phyloP scores from a whole-genome alignment of 2,113 vertebrate genomes.

The Symphodus melops region DNA sequence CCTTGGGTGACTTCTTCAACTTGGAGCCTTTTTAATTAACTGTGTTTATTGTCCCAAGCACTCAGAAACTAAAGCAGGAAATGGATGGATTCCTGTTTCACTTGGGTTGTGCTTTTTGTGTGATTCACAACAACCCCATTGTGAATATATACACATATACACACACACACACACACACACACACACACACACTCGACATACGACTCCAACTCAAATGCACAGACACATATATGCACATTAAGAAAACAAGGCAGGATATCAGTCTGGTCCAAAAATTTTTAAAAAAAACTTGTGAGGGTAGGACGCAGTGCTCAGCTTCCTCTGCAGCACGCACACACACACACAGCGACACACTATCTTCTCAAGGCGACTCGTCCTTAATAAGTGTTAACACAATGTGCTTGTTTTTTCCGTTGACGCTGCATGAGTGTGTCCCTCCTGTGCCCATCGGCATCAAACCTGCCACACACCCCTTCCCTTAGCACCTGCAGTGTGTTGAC shows the following conservation, averaged over 20 bases:
- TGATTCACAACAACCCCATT: conserved; percentile 43
- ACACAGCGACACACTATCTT: conserved; percentile 46
- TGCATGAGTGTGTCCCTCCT: conserved; percentile 68
- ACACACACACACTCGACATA: conserved; percentile 4
- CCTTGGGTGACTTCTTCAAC: conserved; percentile 68
- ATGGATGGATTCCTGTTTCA: conserved; percentile 75
- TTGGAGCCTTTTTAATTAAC: conserved; percentile 78
- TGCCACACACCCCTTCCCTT: conserved; percentile 77
- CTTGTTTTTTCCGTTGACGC: conserved; percentile 68
- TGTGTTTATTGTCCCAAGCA: conserved; percentile 76
- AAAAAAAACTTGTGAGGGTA: conserved; percentile 54
- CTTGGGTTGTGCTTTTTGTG: conserved; percentile 59
- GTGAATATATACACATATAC: conserved; percentile 32
- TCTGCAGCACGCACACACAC: conserved; percentile 56
- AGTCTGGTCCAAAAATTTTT: conserved; percentile 57
- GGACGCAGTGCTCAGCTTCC: conserved; percentile 49
- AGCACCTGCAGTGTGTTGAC: conserved; percentile 81
- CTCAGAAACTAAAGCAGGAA: conserved; percentile 75
- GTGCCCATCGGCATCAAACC: conserved; percentile 73
- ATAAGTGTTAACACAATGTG: conserved; percentile 80
- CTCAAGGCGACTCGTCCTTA: conserved; percentile 63
- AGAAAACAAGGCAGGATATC: conserved; percentile 14
- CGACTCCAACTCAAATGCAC: conserved; percentile 35
- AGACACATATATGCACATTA: conserved; percentile 13
- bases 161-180: neutral